Percentiles rank a stretch among this genome's conserved stretches.
Conservation (phyloP, 2,888 invertebrate species). For the Eledona agricola region DNA sequence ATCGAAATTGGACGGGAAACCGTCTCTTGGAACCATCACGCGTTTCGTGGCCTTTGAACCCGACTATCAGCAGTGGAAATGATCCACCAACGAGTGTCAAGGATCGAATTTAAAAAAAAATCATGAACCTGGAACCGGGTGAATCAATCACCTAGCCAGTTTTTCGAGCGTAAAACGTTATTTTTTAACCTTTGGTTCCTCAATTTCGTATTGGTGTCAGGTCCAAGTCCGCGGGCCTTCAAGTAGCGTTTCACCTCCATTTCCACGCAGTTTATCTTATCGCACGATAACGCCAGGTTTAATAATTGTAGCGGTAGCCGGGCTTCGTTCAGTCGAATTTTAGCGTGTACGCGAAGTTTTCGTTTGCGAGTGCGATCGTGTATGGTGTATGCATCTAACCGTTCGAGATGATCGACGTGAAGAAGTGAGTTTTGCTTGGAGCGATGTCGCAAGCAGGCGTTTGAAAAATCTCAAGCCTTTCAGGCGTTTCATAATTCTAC, state of each 20-base stretch:
- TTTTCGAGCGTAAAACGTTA: constrained; percentile 2
- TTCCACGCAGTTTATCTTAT: constrained; percentile 27
- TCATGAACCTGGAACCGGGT: background rate
- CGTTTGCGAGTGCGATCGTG: too few species aligned
- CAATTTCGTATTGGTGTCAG: constrained; percentile 3
- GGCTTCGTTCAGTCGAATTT: constrained; percentile 6
- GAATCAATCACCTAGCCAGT: constrained; percentile 16
- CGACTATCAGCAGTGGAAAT: constrained; percentile 1
- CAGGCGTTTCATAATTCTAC: constrained; percentile 7
- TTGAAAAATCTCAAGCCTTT: too few species aligned
- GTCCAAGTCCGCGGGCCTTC: constrained; percentile 22
- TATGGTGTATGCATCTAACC: too few species aligned
- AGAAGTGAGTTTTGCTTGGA: constrained; percentile 13
- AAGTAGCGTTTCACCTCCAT: constrained; percentile 8
- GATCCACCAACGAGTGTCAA: too few species aligned
- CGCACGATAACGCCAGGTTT: constrained; percentile 25
- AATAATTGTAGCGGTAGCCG: constrained; percentile 11
- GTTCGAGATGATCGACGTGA: constrained; percentile 9
- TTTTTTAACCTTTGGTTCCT: constrained; percentile 24
- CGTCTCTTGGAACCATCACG: too few species aligned
- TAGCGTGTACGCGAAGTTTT: too few species aligned
- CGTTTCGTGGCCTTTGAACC: too few species aligned
- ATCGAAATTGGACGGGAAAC: too few species aligned
- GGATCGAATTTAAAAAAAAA: too few species aligned
- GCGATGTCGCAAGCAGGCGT: constrained; percentile 15